Conservation (phyloP, 1,140 invertebrate species). For the Whitmania pigra region DNA sequence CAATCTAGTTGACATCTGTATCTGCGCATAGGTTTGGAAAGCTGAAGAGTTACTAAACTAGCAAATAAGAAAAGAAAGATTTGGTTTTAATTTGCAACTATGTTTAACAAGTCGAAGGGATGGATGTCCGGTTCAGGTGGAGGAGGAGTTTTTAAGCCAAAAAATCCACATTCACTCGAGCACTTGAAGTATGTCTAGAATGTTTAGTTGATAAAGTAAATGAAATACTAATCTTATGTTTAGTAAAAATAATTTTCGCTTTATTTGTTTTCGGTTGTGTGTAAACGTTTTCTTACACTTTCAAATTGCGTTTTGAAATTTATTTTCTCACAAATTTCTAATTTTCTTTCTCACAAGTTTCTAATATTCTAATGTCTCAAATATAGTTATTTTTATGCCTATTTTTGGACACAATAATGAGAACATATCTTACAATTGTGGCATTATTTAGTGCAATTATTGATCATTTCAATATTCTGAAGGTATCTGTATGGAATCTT, state of each 20-base stretch:
- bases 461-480: slow-evolving; percentile 19
- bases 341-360: no score
- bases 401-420: neutral
- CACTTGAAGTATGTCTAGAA: slow-evolving; percentile 66
- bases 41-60: no score
- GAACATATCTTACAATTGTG: neutral
- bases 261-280: no score
- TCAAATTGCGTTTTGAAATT: neutral
- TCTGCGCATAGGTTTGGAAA: no score
- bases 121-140: slow-evolving; percentile 52
- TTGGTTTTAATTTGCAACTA: neutral
- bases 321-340: no score
- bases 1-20: no score
- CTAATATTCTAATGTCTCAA: neutral
- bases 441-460: neutral
- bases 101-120: slow-evolving; percentile 38
- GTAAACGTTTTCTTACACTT: neutral
- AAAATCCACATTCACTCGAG: slow-evolving; percentile 88
- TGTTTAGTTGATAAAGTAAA: neutral
- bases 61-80: no score
- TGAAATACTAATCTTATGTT: neutral
- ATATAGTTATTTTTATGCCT: no score
- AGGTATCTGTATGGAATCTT: slow-evolving; percentile 85
- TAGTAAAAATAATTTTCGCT: neutral
- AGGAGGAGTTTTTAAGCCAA: slow-evolving; percentile 72